These are phyloP conservation scores for Danaus melanippus DNA, from an alignment of 1,140 invertebrate genomes.

Conservation along the genomic window DNA sequence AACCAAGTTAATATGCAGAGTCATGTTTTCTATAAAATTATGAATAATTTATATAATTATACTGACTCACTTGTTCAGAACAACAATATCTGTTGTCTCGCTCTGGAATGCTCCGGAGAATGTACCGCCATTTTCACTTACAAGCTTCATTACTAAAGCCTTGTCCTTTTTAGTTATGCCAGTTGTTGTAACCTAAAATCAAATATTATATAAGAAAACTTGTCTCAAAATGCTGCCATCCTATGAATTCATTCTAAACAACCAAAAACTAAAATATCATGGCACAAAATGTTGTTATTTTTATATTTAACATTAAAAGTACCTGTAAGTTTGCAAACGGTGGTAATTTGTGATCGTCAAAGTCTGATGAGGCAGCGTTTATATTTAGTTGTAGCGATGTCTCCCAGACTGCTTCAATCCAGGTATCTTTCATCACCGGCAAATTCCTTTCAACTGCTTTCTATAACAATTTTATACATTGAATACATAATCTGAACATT, in stretches of 20 bases:
- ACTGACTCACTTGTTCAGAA: constrained; percentile 67
- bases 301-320: constrained; percentile 31
- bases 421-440: constrained; percentile 83
- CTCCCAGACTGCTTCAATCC: constrained; percentile 87
- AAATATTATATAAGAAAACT: too few relatives aligned
- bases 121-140: constrained; percentile 81
- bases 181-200: constrained; percentile 79
- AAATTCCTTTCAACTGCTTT: constrained; percentile 81
- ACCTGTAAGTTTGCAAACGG: constrained; percentile 85
- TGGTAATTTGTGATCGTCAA: constrained; percentile 80
- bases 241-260: too few relatives aligned
- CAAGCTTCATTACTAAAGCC: constrained; percentile 78
- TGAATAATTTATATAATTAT: not conserved
- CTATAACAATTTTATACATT: constrained; percentile 66
- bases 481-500: too few relatives aligned
- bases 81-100: constrained; percentile 69
- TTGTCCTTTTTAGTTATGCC: constrained; percentile 79
- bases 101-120: constrained; percentile 73
- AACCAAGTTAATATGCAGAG: too few relatives aligned
- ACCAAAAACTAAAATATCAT: too few relatives aligned
- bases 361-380: constrained; percentile 75
- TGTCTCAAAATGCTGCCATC: too few relatives aligned
- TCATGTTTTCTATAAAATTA: too few relatives aligned
- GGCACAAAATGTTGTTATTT: too few relatives aligned
- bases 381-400: constrained; percentile 76